Percentiles rank a stretch among this genome's conserved stretches.
phyloP scores from a whole-genome alignment of 2,797 vertebrate species.

The Girardinus metallicus region DNA sequence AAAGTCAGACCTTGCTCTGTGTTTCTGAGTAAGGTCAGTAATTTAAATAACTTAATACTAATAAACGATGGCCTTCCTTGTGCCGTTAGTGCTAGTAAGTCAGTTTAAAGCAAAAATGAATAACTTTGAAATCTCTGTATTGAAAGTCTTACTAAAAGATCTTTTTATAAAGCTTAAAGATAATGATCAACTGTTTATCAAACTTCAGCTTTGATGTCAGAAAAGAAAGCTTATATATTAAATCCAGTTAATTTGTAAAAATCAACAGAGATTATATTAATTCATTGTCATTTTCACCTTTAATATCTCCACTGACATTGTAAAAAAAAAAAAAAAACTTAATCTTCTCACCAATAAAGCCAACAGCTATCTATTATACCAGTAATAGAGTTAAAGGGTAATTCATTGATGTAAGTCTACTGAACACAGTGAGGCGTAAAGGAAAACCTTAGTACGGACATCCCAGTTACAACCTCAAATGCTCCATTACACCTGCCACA shows the following conservation, averaged over 20 bases:
- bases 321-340: neutral
- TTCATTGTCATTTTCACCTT: neutral
- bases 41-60: neutral
- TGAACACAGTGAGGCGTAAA: slow-evolving; percentile 47
- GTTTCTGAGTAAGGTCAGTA: neutral
- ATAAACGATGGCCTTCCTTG: neutral
- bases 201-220: neutral
- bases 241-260: neutral
- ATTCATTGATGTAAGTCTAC: slow-evolving; percentile 48
- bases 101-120: neutral
- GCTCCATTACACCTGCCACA: slow-evolving; percentile 65
- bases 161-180: slow-evolving; percentile 24
- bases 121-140: neutral
- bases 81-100: neutral
- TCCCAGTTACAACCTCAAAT: slow-evolving; percentile 58
- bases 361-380: slow-evolving; percentile 21
- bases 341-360: slow-evolving; percentile 31
- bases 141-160: slow-evolving; percentile 33
- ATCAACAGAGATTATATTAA: neutral
- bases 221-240: neutral
- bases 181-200: slow-evolving; percentile 20
- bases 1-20: neutral
- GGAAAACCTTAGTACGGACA: slow-evolving; percentile 60
- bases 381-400: slow-evolving; percentile 40
- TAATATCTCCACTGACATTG: slow-evolving; percentile 18